phyloP scores from a whole-genome alignment of 1,140 invertebrate genomes.

The Leptopilina clavipes region DNA sequence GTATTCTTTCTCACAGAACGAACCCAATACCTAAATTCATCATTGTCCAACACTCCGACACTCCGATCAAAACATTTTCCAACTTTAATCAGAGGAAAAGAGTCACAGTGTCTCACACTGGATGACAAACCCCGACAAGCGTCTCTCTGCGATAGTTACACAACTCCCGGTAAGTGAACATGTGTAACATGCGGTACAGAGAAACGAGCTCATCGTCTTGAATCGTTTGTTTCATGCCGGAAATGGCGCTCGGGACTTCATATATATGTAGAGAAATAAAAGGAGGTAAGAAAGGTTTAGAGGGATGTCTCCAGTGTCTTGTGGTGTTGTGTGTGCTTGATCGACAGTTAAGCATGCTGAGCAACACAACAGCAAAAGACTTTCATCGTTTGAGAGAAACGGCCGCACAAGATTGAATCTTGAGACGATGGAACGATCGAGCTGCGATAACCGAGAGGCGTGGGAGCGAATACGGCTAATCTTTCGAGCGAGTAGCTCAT shows the following conservation, averaged over 20 bases:
- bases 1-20: no score
- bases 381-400: constrained; percentile 50
- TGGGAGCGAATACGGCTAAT: constrained; percentile 59
- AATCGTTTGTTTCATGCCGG: constrained; percentile 27
- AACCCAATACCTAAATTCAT: no score
- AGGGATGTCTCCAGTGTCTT: constrained; percentile 1
- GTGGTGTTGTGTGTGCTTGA: no score
- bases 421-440: constrained; percentile 51
- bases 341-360: constrained; percentile 26
- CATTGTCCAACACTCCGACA: no score
- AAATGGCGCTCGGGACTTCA: background rate
- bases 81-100: no score
- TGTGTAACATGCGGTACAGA: constrained; percentile 1
- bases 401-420: constrained; percentile 56
- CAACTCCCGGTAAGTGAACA: background rate
- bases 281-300: background rate
- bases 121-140: no score
- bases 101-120: no score
- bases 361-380: constrained; percentile 23
- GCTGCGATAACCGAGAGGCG: constrained; percentile 60
- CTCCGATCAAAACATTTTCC: no score
- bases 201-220: constrained; percentile 22
- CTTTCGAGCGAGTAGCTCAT: constrained; percentile 53
- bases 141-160: background rate
- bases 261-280: no score